Conservation (phyloP, 1,140 invertebrate species). For the Aplysia californica region DNA sequence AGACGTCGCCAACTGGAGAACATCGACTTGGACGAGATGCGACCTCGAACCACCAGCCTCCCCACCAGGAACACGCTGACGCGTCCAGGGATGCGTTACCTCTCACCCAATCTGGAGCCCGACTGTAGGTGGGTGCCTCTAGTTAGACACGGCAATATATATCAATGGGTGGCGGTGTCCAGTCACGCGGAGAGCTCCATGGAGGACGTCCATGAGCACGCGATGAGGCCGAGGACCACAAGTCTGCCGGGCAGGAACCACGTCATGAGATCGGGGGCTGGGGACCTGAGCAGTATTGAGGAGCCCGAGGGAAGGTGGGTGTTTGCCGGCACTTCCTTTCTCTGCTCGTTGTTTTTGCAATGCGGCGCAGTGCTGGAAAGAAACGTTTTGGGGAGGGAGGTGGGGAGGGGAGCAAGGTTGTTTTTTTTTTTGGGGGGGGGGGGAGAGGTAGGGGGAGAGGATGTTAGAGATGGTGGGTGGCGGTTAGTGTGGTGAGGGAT, state of each 20-base stretch:
- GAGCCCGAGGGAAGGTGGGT: neutral
- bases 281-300: neutral
- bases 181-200: too few species aligned
- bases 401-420: neutral
- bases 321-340: neutral
- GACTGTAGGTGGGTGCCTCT: neutral
- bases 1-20: conserved; percentile 33
- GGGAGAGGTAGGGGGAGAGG: neutral
- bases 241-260: neutral
- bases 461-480: too few species aligned
- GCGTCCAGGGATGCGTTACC: neutral
- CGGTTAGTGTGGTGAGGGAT: neutral
- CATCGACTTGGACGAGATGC: conserved; percentile 44
- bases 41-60: conserved; percentile 48
- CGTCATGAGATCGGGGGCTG: neutral
- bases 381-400: neutral
- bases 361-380: neutral
- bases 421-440: neutral
- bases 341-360: neutral
- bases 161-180: too few species aligned
- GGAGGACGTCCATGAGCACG: conserved; percentile 41
- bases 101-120: neutral
- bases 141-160: too few species aligned
- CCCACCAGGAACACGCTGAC: neutral
- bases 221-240: conserved; percentile 55